Evolutionary conservation across 2,888 invertebrate species (phyloP).

Genomic region (Drosophila anomalipes): DNA sequence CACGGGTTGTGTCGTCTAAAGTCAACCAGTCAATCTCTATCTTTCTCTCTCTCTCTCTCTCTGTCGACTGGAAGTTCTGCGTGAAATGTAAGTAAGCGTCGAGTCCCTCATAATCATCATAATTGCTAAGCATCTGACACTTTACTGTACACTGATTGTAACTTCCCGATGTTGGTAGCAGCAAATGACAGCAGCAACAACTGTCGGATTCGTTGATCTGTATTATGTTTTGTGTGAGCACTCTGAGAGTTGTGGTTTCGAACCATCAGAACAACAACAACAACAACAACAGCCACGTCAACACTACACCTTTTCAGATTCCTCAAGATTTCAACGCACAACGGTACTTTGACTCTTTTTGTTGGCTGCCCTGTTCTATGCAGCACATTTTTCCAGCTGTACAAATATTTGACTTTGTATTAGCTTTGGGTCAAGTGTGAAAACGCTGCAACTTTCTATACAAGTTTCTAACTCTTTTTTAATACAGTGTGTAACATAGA

Average conservation of each 20-base stretch:
- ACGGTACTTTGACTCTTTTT: slow-evolving; percentile 54
- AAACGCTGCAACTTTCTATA: slow-evolving; percentile 48
- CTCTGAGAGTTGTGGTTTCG: slow-evolving; percentile 35
- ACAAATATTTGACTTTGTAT: slow-evolving; percentile 65
- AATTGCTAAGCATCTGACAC: slow-evolving; percentile 73
- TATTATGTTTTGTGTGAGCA: slow-evolving; percentile 31
- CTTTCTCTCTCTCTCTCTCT: not conserved
- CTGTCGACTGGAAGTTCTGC: slow-evolving; percentile 34
- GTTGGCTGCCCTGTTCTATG: slow-evolving; percentile 24
- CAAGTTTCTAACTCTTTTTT: slow-evolving; percentile 19
- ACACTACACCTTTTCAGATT: slow-evolving; percentile 36
- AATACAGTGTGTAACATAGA: not conserved
- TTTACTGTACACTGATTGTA: slow-evolving; percentile 66
- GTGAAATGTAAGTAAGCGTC: slow-evolving; percentile 38
- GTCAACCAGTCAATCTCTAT: slow-evolving; percentile 19
- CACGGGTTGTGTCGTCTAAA: slow-evolving; percentile 51
- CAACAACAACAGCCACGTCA: slow-evolving; percentile 9
- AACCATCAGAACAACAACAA: slow-evolving; percentile 16
- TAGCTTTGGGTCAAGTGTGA: slow-evolving; percentile 60
- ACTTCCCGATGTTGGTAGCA: slow-evolving; percentile 44
- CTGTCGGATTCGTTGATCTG: slow-evolving; percentile 47
- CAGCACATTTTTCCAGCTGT: slow-evolving; percentile 55
- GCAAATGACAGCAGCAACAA: slow-evolving; percentile 20
- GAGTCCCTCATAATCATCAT: slow-evolving; percentile 60
- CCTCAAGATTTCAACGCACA: slow-evolving; percentile 43